Conservation (phyloP, 1,140 invertebrate species). For the Archivesica marissinica region DNA sequence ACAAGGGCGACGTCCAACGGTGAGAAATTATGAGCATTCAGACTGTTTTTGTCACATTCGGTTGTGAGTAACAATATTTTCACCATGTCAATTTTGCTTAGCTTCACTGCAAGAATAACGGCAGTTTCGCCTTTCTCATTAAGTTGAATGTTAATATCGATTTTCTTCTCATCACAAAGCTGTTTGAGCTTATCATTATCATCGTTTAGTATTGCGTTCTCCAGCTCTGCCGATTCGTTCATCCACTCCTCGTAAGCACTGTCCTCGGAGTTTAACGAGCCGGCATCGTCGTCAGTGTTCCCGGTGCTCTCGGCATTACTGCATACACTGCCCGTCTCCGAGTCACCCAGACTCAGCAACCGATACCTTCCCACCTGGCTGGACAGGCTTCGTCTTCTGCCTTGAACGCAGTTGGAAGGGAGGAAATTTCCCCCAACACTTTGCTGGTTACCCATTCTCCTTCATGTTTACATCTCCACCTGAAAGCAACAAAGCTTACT, state of each 20-base stretch:
- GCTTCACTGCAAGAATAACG: constrained; percentile 70
- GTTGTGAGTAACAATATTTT: constrained; percentile 63
- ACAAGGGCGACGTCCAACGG: constrained; percentile 71
- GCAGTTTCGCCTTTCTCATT: constrained; percentile 71
- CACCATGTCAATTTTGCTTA: constrained; percentile 68
- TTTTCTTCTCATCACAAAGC: constrained; percentile 45
- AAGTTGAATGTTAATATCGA: constrained; percentile 69
- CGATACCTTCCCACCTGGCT: constrained; percentile 23
- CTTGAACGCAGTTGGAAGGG: constrained; percentile 41
- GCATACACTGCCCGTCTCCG: constrained; percentile 37
- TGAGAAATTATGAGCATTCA: constrained; percentile 71
- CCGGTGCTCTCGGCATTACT: constrained; percentile 10
- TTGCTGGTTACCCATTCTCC: constrained; percentile 55
- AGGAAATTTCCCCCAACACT: constrained; percentile 23
- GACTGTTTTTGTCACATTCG: constrained; percentile 66
- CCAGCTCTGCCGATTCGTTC: constrained; percentile 42
- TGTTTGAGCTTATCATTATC: constrained; percentile 42
- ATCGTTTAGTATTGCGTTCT: constrained; percentile 57
- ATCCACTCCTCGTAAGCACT: constrained; percentile 42
- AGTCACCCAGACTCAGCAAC: constrained; percentile 45
- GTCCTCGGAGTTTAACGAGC: constrained; percentile 44
- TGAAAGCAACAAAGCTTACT: too few species aligned
- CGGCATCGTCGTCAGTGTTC: constrained; percentile 53
- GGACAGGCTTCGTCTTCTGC: constrained; percentile 2
- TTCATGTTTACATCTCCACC: too few species aligned